Base-by-base conservation (phyloP, 2,113 vertebrate species). In the Agapornis roseicollis region DNA sequence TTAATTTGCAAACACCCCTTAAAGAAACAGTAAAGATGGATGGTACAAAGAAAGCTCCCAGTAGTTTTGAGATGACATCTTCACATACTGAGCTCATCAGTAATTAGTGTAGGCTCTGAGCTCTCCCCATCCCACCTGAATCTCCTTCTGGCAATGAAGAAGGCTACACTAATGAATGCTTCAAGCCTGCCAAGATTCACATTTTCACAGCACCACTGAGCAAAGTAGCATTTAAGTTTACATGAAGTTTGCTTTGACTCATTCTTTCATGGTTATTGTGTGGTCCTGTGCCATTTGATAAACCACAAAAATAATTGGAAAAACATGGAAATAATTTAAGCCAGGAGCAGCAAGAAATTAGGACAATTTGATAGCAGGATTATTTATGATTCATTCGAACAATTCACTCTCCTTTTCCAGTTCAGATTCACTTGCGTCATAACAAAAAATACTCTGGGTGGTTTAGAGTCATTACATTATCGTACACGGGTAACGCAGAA, bases 101-200 rank as follows among this genome's bases (percentile, higher is more conserved):
- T 68, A 63, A 60, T 60, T 31, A 39, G 13, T 66, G 25, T 4
- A 74, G 10, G 9, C 7, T 9, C 41, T 80, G 37, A 73, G 15
- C 41, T 68, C 19, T 71, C 85, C 25, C 13, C 17, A 53, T 41
- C 37, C 31, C 84, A 85, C 55, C 46, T 83, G 52, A 56, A 41
- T 77, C 63, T n/a, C 37, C 44, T 93, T 90, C 71, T 94, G 65
- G 29, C 85, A 95, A 13, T 47, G n/a, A 52, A 89, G 91, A 88
- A 7, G 49, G 27, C 44, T 86, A 95, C 55, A n/a, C 68, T 73
- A 47, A 70, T 52, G 91, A 94, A 88, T 31, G 3, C 18, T 95
- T 74, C 46, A 80, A 89, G 55, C 10, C 42, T 46, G 69, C 9
- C 10, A 79, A 95, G 55, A 91, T 44, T 70, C 18, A 49, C 39